phyloP scores from a whole-genome alignment of 2,888 invertebrate species.

The Acanthoscelides obtectus region DNA sequence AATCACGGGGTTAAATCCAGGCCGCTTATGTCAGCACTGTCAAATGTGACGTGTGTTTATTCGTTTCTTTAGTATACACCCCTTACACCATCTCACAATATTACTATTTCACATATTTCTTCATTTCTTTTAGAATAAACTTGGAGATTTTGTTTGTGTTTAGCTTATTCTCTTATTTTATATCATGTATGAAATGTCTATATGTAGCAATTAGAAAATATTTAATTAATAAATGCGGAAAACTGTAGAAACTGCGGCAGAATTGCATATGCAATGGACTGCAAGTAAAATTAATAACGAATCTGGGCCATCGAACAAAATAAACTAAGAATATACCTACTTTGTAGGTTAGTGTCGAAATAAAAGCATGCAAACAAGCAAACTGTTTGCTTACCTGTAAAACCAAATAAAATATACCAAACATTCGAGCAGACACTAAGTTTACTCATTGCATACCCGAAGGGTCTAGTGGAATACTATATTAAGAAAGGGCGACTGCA shows the following conservation, averaged over 20 bases:
- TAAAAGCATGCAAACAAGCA: neutral
- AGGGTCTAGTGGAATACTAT: neutral
- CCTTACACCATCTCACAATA: neutral
- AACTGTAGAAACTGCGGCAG: neutral
- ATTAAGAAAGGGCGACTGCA: neutral
- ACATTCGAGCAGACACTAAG: neutral
- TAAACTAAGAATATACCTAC: neutral
- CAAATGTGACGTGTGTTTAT: too few relatives aligned
- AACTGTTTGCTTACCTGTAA: neutral
- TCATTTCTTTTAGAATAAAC: neutral
- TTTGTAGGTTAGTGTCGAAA: neutral
- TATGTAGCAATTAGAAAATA: neutral
- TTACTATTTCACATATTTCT: neutral
- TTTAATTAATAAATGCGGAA: neutral
- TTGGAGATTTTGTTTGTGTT: neutral
- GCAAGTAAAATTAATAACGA: neutral
- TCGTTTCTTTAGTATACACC: too few relatives aligned
- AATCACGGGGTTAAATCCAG: too few relatives aligned
- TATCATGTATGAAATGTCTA: neutral
- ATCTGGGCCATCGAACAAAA: neutral
- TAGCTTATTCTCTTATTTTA: neutral
- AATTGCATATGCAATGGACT: neutral
- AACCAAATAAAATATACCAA: neutral
- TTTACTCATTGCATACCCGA: neutral
- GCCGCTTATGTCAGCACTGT: too few relatives aligned